Base-by-base conservation (phyloP, 1,140 invertebrate genomes). In the Panagrolaimus sp. region DNA sequence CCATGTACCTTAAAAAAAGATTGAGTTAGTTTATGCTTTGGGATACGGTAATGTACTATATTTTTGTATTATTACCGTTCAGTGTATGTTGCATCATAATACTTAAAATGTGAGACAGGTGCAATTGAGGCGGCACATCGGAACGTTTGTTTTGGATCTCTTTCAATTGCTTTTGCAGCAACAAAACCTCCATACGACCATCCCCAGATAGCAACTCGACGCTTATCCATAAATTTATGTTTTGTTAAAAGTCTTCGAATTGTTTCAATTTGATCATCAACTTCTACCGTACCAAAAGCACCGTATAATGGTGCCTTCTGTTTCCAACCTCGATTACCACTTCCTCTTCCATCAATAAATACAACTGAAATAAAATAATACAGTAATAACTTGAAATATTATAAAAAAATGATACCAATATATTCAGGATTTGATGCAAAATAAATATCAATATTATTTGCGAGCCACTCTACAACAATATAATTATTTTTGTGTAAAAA, bases 161-260 rank as follows among this genome's bases (percentile, higher is more conserved):
- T 64, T 26, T 79, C 70, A 17, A 82, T 67, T 17, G 73, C 72
- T 0, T 71, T 65, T 8, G 81, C 75, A 21, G 75, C 55, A 8
- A 74, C 78, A 63, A 83, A 83, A 26, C 80, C 80, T 32, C 80
- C 80, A 58, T 82, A 82, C n/a, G 70, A 63, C 76, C 80, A 83
- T 55, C 80, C 80, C 75, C 79, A 83, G 32, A 82, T 73, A 0
- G 72, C 80, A 0, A 83, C 74, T 46, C 72, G 66, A 26, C 64
- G 71, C 15, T 68, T 48, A 55, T 82, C 80, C 55, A 82, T 32
- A 26, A 75, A 70, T 6, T 64, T 74, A 73, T 47, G 15, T 72
- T 67, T 55, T 24, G 65, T 47, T 43, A 15, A 47, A n/a, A 47
- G 65, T 21, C 26, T 12, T 46, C 43, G 45, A 21, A 66, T 17